Conservation (phyloP, 1,140 invertebrate species). For the Neuroterus valhalla region DNA sequence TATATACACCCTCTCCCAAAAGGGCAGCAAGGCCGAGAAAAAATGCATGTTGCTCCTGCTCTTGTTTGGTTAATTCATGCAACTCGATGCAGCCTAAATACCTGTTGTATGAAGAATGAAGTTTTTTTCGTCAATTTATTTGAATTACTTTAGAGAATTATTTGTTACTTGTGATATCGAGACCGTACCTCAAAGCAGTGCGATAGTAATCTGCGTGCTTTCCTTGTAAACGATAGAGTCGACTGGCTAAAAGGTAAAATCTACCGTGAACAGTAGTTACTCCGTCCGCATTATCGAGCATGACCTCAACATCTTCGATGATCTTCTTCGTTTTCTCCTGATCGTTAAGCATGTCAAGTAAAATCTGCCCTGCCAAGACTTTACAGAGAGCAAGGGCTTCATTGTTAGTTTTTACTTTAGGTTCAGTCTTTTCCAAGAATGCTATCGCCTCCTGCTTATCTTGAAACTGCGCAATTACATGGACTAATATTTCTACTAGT, state of each 20-base stretch:
- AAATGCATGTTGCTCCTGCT: slow-evolving; percentile 90
- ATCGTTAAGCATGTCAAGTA: slow-evolving; percentile 88
- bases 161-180: slow-evolving; percentile 14
- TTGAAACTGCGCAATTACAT: slow-evolving; percentile 86
- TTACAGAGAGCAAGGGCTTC: slow-evolving; percentile 91
- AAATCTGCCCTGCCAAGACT: slow-evolving; percentile 89
- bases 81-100: slow-evolving; percentile 95
- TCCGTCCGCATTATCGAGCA: slow-evolving; percentile 92
- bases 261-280: slow-evolving; percentile 95
- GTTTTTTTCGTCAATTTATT: slow-evolving; percentile 22
- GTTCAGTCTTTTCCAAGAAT: slow-evolving; percentile 90
- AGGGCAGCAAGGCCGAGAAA: slow-evolving; percentile 95
- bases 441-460: slow-evolving; percentile 88
- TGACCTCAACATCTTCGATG: slow-evolving; percentile 91
- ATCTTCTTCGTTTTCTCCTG: slow-evolving; percentile 89
- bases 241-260: slow-evolving; percentile 95
- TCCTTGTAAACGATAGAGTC: slow-evolving; percentile 87
- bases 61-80: slow-evolving; percentile 78
- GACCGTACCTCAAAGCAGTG: slow-evolving; percentile 84
- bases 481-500: slow-evolving; percentile 90
- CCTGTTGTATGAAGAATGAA: slow-evolving; percentile 56
- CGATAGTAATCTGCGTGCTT: slow-evolving; percentile 96
- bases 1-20: slow-evolving; percentile 96
- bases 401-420: slow-evolving; percentile 91
- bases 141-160: not conserved